phyloP scores from a whole-genome alignment of 2,888 invertebrate genomes.

The Mesochorus sp. region DNA sequence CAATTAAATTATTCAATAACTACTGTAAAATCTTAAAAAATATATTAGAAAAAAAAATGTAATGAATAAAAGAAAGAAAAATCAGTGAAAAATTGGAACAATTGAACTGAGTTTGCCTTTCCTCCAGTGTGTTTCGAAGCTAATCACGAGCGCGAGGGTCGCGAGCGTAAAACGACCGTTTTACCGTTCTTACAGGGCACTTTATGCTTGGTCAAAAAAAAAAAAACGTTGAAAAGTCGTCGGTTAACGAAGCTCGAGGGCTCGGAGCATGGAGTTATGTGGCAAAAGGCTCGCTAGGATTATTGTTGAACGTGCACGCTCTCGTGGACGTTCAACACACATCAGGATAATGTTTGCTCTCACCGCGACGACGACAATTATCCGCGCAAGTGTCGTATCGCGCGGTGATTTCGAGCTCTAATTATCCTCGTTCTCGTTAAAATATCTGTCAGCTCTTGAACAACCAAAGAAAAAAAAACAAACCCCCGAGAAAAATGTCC shows the following conservation, averaged over 20 bases:
- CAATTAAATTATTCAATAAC: too few species aligned
- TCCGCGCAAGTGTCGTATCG: slow-evolving; percentile 66
- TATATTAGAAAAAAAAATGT: background rate
- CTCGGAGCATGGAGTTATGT: slow-evolving; percentile 22
- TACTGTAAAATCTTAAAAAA: too few species aligned
- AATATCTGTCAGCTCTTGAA: slow-evolving; percentile 63
- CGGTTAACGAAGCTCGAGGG: slow-evolving; percentile 64
- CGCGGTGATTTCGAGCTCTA: slow-evolving; percentile 68
- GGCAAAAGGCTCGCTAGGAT: background rate
- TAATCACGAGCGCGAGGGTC: slow-evolving; percentile 64
- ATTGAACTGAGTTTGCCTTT: slow-evolving; percentile 3
- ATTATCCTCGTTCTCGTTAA: slow-evolving; percentile 78
- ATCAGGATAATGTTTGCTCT: slow-evolving; percentile 26
- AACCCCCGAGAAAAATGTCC: too few species aligned
- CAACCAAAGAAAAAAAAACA: slow-evolving; percentile 9
- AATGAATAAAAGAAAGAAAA: background rate
- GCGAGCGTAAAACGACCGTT: slow-evolving; percentile 69
- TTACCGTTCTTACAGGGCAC: slow-evolving; percentile 35
- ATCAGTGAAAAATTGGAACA: slow-evolving; percentile 45
- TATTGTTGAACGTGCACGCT: slow-evolving; percentile 35
- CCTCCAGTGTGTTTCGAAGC: background rate
- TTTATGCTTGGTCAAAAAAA: slow-evolving; percentile 43
- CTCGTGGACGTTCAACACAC: slow-evolving; percentile 23
- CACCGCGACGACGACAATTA: slow-evolving; percentile 72
- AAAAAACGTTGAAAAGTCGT: slow-evolving; percentile 50